Evolutionary conservation across 2,797 vertebrate genomes (phyloP).

Genomic region (Parauchenoglanis ngamensis): DNA sequence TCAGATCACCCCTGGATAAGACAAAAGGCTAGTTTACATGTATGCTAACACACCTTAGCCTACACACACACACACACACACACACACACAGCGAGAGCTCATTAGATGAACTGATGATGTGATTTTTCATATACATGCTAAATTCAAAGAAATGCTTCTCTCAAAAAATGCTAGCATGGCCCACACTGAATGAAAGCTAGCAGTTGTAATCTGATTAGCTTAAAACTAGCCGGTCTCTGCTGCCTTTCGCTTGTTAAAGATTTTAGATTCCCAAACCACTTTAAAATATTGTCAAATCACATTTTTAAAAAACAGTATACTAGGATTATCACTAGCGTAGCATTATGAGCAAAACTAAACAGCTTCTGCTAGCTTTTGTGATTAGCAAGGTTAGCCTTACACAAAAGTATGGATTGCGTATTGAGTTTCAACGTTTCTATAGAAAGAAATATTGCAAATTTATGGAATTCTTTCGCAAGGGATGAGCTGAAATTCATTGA

Average conservation of each 20-base stretch:
- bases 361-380: neutral
- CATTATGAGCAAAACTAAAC: neutral
- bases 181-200: neutral
- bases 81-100: neutral
- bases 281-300: neutral
- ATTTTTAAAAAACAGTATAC: neutral
- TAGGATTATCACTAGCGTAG: neutral
- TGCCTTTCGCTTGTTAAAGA: neutral
- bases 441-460: neutral
- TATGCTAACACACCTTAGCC: neutral
- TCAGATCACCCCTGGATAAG: neutral
- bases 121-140: neutral
- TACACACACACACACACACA: slow-evolving; percentile 15
- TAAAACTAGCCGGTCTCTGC: neutral
- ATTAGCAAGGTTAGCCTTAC: neutral
- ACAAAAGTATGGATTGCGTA: neutral
- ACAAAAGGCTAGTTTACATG: neutral
- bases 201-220: neutral
- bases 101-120: neutral
- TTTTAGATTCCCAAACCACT: neutral
- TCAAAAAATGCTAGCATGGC: neutral
- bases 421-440: neutral
- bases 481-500: neutral
- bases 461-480: neutral
- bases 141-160: neutral